A percentile compares a stretch with the other conserved stretches of the same genome.
These are phyloP conservation scores for Lysandra bellargus DNA, from an alignment of 2,888 invertebrate genomes.

Conservation along the genomic window DNA sequence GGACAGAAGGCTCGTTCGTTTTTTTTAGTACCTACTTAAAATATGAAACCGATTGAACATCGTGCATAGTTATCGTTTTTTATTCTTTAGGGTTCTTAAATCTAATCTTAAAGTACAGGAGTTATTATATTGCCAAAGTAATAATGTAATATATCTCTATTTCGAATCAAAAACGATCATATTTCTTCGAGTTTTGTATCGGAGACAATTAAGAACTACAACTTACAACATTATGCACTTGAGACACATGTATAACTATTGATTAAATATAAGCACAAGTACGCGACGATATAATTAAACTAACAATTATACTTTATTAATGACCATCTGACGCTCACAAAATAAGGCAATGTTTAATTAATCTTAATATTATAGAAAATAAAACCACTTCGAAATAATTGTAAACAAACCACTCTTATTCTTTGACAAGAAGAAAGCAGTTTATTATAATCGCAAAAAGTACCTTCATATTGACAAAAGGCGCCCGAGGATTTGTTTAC, in stretches of 20 bases:
- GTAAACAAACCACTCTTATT: slow-evolving; percentile 10
- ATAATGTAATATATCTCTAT: not conserved
- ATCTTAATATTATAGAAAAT: not conserved
- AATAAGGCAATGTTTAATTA: not conserved
- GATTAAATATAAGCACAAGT: not conserved
- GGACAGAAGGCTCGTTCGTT: slow-evolving; percentile 4
- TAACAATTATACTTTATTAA: not conserved
- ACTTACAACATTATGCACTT: not conserved
- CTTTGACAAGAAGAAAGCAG: slow-evolving; percentile 17
- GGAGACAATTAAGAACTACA: not conserved
- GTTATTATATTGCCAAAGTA: not conserved
- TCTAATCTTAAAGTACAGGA: not conserved
- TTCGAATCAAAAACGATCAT: not conserved
- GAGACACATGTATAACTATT: not conserved
- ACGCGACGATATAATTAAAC: not conserved
- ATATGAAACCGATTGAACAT: not conserved
- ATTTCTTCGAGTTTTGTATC: not conserved
- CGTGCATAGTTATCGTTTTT: not conserved
- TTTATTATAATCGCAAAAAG: slow-evolving; percentile 22
- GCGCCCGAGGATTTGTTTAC: slow-evolving; percentile 7
- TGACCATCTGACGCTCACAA: not conserved
- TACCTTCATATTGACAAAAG: slow-evolving; percentile 19
- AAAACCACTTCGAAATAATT: not conserved
- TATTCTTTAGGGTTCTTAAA: not conserved
- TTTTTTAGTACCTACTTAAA: not conserved